phyloP scores from a whole-genome alignment of 1,140 invertebrate species.

The Drosophila takahashii region DNA sequence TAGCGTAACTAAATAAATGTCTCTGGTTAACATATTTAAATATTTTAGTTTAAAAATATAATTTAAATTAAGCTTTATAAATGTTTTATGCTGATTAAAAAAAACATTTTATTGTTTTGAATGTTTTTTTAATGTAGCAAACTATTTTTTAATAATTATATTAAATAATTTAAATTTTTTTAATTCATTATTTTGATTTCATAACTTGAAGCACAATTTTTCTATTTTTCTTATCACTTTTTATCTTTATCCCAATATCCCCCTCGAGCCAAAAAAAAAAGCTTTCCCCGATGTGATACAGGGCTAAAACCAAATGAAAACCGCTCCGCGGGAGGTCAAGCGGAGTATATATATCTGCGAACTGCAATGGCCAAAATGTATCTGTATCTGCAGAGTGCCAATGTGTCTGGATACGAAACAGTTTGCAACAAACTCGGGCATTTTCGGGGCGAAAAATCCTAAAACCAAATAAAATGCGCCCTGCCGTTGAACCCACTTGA shows the following conservation, averaged over 20 bases:
- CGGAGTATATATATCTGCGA: conserved; percentile 37
- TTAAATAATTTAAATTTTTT: too few relatives aligned
- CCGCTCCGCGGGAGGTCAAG: conserved; percentile 32
- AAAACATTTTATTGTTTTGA: too few relatives aligned
- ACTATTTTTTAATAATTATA: too few relatives aligned
- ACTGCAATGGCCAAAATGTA: conserved; percentile 33
- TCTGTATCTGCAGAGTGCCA: conserved; percentile 48
- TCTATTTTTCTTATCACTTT: not conserved
- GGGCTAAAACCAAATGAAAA: conserved; percentile 39
- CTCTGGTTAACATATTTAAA: too few relatives aligned
- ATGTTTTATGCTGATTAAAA: too few relatives aligned
- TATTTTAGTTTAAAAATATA: too few relatives aligned
- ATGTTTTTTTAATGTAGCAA: too few relatives aligned
- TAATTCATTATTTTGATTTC: too few relatives aligned
- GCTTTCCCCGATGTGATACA: conserved; percentile 17
- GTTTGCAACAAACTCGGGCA: conserved; percentile 64
- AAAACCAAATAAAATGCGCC: conserved; percentile 72
- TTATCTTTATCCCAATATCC: conserved; percentile 1
- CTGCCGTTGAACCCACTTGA: conserved; percentile 68
- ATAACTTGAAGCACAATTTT: too few relatives aligned
- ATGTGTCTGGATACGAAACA: conserved; percentile 46
- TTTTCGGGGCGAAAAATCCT: conserved; percentile 46
- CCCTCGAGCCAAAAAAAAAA: not conserved
- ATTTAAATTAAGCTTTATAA: too few relatives aligned
- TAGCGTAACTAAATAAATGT: too few relatives aligned